Evolutionary conservation across 2,113 vertebrate species (phyloP), one percentile per base, ranked within the genome.

Genomic region (Cygnus buccinator): DNA sequence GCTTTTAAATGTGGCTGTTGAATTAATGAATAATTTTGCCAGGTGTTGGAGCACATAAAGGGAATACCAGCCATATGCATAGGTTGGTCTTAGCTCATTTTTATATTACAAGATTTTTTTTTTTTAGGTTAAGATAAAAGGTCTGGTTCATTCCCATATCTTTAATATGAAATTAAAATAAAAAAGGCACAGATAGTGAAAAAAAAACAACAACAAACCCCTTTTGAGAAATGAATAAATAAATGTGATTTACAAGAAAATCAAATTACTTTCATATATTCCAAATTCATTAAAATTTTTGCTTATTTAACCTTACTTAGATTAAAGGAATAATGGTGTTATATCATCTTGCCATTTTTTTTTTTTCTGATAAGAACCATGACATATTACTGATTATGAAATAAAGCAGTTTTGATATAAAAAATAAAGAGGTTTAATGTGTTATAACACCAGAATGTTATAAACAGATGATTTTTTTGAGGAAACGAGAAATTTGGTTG

Each of bases 21-120:
- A 98, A 97, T 96, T 96, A 97, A 97, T 96, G 96, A 96, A 95
- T 97, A 96, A 98, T 97, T 97, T 98, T 96, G 90, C 97, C 97
- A 95, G 96, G 97, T 97, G 96, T 97, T 92, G 84, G 87, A 97
- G 95, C 55, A 93, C 90, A 91, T 91, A 93, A 97, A 97, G 93
- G 89, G 90, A 94, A 94, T 94, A 96, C 93, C 94, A 96, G 94
- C 83, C 82, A 65, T 31, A 72, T 3, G 1, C 54, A 63, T 94
- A 46, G 75, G 52, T 83, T 92, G 84, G 91, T 95, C 94, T 94
- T 91, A 59, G 62, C 80, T 97, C 89, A 84, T 91, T 97, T 94
- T 91, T 96, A 94, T 79, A 66, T 86, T 66, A 85, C 78, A 94
- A 92, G 86, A 92, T 93, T 90, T 97, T 96, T 96, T 96, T 35